Conservation (phyloP, 2,888 invertebrate species). For the Drosophila yooni region DNA sequence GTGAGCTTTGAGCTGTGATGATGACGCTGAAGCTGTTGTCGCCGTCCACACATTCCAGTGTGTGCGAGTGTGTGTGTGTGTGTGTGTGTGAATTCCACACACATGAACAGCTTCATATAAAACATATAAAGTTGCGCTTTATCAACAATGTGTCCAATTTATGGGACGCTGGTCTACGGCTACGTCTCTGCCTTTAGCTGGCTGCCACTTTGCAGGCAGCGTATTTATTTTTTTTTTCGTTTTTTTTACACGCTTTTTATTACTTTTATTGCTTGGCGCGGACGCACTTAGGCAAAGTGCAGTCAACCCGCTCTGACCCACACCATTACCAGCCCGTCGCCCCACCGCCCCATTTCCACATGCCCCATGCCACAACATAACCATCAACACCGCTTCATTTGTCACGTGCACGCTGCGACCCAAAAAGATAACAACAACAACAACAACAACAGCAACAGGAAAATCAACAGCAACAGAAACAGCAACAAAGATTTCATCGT, state of each 20-base stretch:
- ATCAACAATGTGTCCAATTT: conserved; percentile 79
- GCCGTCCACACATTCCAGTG: conserved; percentile 22
- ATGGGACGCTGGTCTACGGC: conserved; percentile 51
- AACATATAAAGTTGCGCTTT: conserved; percentile 77
- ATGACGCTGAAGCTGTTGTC: conserved; percentile 45
- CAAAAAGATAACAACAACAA: conserved; percentile 58
- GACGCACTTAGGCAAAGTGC: conserved; percentile 68
- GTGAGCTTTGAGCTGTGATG: conserved; percentile 70
- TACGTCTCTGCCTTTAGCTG: conserved; percentile 24
- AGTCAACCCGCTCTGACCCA: conserved; percentile 48
- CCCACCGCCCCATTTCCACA: not conserved
- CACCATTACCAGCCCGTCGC: not conserved
- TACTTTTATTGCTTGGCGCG: conserved; percentile 61
- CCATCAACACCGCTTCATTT: conserved; percentile 47
- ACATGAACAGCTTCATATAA: conserved; percentile 74
- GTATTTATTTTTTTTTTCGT: not conserved
- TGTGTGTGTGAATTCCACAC: conserved; percentile 25
- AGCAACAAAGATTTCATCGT: conserved; percentile 58
- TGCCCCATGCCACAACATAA: not conserved
- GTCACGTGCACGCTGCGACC: conserved; percentile 62
- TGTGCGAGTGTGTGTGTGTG: not conserved
- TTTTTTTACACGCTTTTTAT: conserved; percentile 31
- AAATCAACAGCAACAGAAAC: not conserved
- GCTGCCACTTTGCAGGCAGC: conserved; percentile 39
- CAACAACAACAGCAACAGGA: not conserved